Percentiles rank a stretch among this genome's conserved stretches.
Conservation (phyloP, 2,113 vertebrate species). For the Pelecanus crispus region DNA sequence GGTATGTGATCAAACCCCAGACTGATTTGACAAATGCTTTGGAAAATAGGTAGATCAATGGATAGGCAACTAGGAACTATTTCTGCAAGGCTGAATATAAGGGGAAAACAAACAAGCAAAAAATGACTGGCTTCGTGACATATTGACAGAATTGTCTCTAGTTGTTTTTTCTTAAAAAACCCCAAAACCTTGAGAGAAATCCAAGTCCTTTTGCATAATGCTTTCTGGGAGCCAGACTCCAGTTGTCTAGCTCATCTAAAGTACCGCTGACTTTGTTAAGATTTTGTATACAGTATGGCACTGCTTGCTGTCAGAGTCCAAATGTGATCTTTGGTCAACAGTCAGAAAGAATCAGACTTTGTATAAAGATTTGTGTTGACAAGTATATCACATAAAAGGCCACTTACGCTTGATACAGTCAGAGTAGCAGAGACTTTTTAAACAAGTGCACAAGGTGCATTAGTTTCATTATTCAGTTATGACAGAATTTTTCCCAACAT, state of each 20-base stretch:
- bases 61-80: neutral
- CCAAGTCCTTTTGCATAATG: neutral
- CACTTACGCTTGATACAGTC: neutral
- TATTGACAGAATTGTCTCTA: neutral
- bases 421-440: neutral
- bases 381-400: neutral
- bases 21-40: fast-evolving
- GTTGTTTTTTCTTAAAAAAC: neutral
- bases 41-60: neutral
- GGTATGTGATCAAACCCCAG: neutral
- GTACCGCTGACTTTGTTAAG: neutral
- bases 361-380: neutral
- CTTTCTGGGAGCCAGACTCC: neutral
- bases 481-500: conserved; percentile 58
- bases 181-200: neutral
- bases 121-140: neutral
- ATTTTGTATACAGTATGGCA: neutral
- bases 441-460: conserved; percentile 44
- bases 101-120: too few relatives aligned
- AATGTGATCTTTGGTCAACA: neutral
- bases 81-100: neutral
- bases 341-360: neutral
- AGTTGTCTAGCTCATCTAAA: neutral
- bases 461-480: conserved; percentile 61
- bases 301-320: neutral